These are phyloP conservation scores for Cacatua alba DNA, from an alignment of 2,113 vertebrate genomes.

Conservation along the genomic window DNA sequence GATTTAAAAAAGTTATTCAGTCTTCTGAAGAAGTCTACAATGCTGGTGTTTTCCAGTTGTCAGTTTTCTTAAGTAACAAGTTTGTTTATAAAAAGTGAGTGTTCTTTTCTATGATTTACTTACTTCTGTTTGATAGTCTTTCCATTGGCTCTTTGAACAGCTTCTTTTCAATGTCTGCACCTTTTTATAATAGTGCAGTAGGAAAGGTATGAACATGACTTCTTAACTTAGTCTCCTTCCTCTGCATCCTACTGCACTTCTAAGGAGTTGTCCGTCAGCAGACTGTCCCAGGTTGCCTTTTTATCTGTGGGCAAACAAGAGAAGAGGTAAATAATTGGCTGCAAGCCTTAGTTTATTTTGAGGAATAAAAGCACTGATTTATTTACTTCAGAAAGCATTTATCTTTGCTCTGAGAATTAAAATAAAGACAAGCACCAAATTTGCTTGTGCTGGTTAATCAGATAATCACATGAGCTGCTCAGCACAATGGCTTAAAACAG, in stretches of 20 bases:
- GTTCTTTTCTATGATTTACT: not conserved
- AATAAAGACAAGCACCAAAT: not conserved
- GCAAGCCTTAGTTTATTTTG: not conserved
- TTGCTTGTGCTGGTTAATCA: not conserved
- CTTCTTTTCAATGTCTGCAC: not conserved
- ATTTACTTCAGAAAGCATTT: not conserved
- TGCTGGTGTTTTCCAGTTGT: not conserved
- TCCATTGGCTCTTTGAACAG: not conserved
- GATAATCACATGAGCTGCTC: not conserved
- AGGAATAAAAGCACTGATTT: not conserved
- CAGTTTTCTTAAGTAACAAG: not conserved
- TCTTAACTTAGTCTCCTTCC: not conserved
- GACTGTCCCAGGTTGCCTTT: not conserved
- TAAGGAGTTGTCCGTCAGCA: not conserved
- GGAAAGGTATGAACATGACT: not conserved
- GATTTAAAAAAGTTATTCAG: not conserved
- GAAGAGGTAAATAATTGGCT: not conserved
- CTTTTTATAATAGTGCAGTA: not conserved
- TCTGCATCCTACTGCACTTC: not conserved
- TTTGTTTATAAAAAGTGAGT: not conserved
- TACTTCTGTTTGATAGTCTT: not conserved
- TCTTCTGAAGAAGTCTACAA: not conserved
- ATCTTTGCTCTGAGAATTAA: not conserved
- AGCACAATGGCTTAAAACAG: not conserved
- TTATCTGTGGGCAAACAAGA: not conserved